A percentile compares a stretch with the other conserved stretches of the same genome.
Evolutionary conservation across 2,888 invertebrate genomes (phyloP).

Genomic region (Arenicola marina): DNA sequence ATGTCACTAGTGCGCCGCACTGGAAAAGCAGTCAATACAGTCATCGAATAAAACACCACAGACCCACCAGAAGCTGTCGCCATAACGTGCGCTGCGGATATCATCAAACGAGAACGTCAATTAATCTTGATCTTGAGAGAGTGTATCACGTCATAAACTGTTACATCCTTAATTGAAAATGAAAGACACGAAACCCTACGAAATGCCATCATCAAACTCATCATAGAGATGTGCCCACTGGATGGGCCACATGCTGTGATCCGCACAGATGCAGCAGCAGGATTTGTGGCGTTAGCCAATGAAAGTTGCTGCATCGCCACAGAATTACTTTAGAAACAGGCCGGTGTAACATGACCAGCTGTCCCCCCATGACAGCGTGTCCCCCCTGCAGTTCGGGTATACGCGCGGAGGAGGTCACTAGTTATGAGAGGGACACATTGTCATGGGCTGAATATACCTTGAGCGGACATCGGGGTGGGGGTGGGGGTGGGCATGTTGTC

Average conservation of each 20-base stretch:
- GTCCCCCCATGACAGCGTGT: too few species aligned
- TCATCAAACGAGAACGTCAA: conserved; percentile 32
- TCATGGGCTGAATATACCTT: too few species aligned
- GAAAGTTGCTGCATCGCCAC: too few species aligned
- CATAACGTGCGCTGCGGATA: conserved; percentile 5
- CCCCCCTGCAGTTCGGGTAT: too few species aligned
- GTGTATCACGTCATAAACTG: conserved; percentile 20
- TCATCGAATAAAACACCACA: neutral
- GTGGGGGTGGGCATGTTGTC: too few species aligned
- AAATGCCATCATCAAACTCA: conserved; percentile 3
- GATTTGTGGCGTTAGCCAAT: conserved; percentile 23
- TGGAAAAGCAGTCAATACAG: neutral
- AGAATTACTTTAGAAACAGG: too few species aligned
- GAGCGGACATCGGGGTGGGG: too few species aligned
- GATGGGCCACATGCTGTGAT: neutral
- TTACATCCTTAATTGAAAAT: conserved; percentile 10
- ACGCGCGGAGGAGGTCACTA: too few species aligned
- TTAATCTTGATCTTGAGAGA: conserved; percentile 24
- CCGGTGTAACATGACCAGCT: too few species aligned
- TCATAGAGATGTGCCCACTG: neutral
- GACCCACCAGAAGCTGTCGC: conserved; percentile 2
- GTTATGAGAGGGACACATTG: too few species aligned
- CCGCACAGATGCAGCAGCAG: neutral
- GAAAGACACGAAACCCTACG: conserved; percentile 10
- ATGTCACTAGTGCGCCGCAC: conserved; percentile 1